phyloP scores from a whole-genome alignment of 1,140 invertebrate genomes.

The Bacillus rossius region DNA sequence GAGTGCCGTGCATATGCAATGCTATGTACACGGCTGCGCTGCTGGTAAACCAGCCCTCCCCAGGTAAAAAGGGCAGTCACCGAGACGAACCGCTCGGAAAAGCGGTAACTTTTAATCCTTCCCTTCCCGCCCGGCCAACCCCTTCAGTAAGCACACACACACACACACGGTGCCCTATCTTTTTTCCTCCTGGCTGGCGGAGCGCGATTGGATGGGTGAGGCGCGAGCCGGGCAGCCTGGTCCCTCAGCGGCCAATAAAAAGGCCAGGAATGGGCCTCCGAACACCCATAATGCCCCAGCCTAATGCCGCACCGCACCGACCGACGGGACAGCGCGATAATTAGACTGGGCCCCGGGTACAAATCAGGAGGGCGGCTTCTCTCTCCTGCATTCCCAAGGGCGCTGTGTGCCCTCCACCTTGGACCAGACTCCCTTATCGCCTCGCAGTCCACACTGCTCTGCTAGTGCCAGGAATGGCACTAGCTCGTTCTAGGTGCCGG shows the following conservation, averaged over 20 bases:
- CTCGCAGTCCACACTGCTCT: too few relatives aligned
- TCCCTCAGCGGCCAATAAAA: slow-evolving; percentile 16
- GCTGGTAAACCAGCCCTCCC: neutral
- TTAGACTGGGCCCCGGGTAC: slow-evolving; percentile 6
- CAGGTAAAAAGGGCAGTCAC: too few relatives aligned
- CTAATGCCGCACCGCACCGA: slow-evolving; percentile 10
- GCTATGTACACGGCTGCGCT: too few relatives aligned
- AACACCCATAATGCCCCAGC: slow-evolving; percentile 15
- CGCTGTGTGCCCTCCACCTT: too few relatives aligned
- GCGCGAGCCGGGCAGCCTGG: neutral
- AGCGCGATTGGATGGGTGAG: neutral
- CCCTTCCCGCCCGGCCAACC: neutral
- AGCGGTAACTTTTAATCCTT: slow-evolving; percentile 14
- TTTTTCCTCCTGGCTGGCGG: too few relatives aligned
- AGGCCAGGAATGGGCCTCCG: slow-evolving; percentile 16
- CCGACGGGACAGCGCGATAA: neutral
- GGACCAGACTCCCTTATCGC: too few relatives aligned
- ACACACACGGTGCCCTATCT: too few relatives aligned
- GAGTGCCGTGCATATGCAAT: too few relatives aligned
- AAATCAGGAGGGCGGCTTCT: slow-evolving; percentile 18
- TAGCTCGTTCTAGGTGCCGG: too few relatives aligned
- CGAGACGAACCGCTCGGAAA: neutral
- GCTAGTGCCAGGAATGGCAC: too few relatives aligned
- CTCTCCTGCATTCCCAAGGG: too few relatives aligned
- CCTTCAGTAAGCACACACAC: too few relatives aligned